phyloP scores from a whole-genome alignment of 2,797 vertebrate species.

The Melanotaenia trifasciata region DNA sequence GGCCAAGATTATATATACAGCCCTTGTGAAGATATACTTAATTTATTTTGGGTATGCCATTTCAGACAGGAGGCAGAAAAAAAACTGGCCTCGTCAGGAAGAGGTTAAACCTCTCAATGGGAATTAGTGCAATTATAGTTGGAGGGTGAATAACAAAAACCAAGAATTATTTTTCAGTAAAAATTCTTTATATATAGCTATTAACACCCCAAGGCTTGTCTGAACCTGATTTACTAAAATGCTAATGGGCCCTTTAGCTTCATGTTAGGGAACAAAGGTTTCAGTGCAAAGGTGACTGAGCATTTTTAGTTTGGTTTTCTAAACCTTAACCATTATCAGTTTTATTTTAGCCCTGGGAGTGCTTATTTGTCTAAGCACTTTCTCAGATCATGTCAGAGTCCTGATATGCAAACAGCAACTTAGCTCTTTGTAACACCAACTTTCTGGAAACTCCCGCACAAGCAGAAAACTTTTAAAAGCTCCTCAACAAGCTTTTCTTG shows the following conservation, averaged over 20 bases:
- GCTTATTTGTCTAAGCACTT: constrained; percentile 8
- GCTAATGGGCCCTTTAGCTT: neutral
- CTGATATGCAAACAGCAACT: neutral
- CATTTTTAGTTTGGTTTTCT: neutral
- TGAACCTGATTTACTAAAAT: neutral
- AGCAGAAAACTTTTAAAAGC: constrained; percentile 51
- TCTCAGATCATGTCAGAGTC: constrained; percentile 9
- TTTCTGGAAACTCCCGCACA: constrained; percentile 32
- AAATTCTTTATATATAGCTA: neutral
- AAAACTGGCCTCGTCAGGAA: neutral
- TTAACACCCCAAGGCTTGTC: neutral
- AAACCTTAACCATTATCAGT: neutral
- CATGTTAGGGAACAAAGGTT: neutral
- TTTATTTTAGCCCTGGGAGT: neutral
- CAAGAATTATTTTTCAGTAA: neutral
- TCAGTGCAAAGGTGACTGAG: neutral
- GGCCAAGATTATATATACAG: too few species aligned
- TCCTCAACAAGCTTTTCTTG: constrained; percentile 24
- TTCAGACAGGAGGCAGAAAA: too few species aligned
- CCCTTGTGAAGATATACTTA: too few species aligned
- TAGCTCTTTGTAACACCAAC: constrained; percentile 19
- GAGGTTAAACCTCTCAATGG: neutral
- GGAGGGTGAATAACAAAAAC: neutral
- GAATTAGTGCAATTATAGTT: neutral
- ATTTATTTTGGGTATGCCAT: too few species aligned